Evolutionary conservation across 2,113 vertebrate species (phyloP), one percentile per base, ranked within the genome.

Genomic region (Stegastes partitus): DNA sequence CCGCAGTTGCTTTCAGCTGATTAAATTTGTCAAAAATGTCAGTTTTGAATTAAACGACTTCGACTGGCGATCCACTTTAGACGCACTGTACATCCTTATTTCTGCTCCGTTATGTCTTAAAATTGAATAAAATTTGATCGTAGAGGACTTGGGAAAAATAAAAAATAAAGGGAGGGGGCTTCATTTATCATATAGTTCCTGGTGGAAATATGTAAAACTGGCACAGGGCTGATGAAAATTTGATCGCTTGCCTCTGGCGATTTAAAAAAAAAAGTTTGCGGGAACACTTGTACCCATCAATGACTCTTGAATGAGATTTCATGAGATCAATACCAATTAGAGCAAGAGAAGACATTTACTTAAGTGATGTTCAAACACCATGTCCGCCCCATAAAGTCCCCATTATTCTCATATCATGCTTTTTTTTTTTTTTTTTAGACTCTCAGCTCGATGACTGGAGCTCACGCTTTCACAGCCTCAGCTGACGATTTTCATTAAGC

Each of bases 331-430:
- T 86, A 71, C 86, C 82, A 88, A 89, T 90, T 83, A 92, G 79
- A 85, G 68, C 57, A 15, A 80, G 77, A 83, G 85, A 72, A 58
- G 79, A 79, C 81, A 83, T 91, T 87, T 82, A 62, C 81, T 88
- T 84, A 83, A 91, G 84, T 84, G 88, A 89, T 86, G 79, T 87
- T 89, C 86, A 84, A 89, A 83, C 62, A 79, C 79, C 81, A 68
- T 64, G 75, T 81, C 68, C 66, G 63, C 59, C 77, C 81, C 77
- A 86, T 92, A 82, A 89, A 84, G 74, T 47, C 68, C 81, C 78
- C 49, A 91, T 93, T 92, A 86, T 53, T 83, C 81, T 87, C 74
- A 66, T 50, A 75, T 84, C 74, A 62, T 79, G 80, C 4, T 4
- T 34, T 34, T 34, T 34, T 34, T 34, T 34, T 34, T 42, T 69